Conservation (phyloP, 2,888 invertebrate species). For the Argynnis bischoffii region DNA sequence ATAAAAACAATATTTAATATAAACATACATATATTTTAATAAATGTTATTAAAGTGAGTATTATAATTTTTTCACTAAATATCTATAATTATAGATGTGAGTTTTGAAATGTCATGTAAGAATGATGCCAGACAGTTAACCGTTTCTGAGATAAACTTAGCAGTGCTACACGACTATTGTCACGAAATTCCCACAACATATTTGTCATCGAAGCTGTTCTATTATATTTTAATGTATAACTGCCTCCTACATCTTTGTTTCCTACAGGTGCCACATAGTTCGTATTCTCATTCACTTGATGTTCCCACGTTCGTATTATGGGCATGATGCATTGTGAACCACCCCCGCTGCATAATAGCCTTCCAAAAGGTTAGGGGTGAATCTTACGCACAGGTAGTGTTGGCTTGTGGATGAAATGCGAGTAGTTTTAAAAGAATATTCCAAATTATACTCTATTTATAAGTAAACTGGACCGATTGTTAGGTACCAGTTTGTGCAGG, state of each 20-base stretch:
- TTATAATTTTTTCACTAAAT: no score
- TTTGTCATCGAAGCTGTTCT: conserved; percentile 31
- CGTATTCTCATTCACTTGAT: conserved; percentile 54
- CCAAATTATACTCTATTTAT: conserved; percentile 17
- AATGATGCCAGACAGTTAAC: conserved; percentile 11
- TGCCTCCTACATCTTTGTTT: conserved; percentile 45
- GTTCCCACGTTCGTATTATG: conserved; percentile 70
- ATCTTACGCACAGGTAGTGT: conserved; percentile 61
- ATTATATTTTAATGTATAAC: conserved; percentile 41
- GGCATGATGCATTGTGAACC: conserved; percentile 56
- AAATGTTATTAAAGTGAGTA: no score
- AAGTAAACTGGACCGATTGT: not conserved
- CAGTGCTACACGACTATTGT: conserved; percentile 19
- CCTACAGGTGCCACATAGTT: conserved; percentile 65
- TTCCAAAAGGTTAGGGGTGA: conserved; percentile 68
- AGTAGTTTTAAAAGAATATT: not conserved
- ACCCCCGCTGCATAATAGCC: conserved; percentile 62
- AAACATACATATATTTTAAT: no score
- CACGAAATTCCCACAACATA: conserved; percentile 31
- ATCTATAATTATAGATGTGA: not conserved
- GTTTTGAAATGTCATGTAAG: conserved; percentile 6
- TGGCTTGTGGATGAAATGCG: conserved; percentile 36
- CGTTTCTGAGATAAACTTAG: conserved; percentile 14
- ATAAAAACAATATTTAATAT: no score
- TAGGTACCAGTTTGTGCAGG: not conserved